These are phyloP conservation scores for Varanus salvator DNA, from an alignment of 2,113 vertebrate species.

Conservation along the genomic window DNA sequence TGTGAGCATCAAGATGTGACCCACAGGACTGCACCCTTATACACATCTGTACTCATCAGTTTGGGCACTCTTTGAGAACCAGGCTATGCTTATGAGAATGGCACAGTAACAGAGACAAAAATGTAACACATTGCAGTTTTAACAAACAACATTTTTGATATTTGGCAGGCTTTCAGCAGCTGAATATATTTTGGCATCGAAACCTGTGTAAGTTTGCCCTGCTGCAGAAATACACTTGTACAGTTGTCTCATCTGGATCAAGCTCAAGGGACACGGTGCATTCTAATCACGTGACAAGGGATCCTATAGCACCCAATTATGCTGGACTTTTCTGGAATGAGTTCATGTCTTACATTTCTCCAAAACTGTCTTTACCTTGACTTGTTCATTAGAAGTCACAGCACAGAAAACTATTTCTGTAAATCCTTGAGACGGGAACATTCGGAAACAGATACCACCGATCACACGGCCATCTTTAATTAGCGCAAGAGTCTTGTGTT, in stretches of 20 bases:
- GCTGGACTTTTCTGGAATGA: slow-evolving; percentile 4
- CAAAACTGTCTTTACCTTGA: slow-evolving; percentile 86
- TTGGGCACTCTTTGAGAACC: neutral
- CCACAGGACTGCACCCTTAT: no score
- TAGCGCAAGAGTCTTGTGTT: slow-evolving; percentile 97
- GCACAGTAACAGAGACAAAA: neutral
- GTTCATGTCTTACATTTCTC: neutral
- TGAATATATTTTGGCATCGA: neutral
- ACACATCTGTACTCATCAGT: neutral
- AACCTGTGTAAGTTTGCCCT: neutral
- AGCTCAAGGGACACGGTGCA: neutral
- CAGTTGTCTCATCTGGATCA: neutral
- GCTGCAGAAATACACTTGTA: neutral
- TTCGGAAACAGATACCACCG: slow-evolving; percentile 97
- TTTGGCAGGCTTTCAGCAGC: neutral
- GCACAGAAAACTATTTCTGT: slow-evolving; percentile 99
- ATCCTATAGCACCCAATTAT: neutral
- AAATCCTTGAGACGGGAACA: slow-evolving; percentile 98
- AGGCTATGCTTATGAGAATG: neutral
- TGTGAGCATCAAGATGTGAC: no score
- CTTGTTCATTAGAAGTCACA: slow-evolving; percentile 98
- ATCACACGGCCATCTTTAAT: slow-evolving; percentile 99
- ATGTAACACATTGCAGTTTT: neutral
- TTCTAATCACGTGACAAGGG: neutral
- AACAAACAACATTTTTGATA: neutral